A percentile compares a stretch with the other conserved stretches of the same genome.
Evolutionary conservation across 2,113 vertebrate genomes (phyloP).

Genomic region (Ochotona curzoniae): DNA sequence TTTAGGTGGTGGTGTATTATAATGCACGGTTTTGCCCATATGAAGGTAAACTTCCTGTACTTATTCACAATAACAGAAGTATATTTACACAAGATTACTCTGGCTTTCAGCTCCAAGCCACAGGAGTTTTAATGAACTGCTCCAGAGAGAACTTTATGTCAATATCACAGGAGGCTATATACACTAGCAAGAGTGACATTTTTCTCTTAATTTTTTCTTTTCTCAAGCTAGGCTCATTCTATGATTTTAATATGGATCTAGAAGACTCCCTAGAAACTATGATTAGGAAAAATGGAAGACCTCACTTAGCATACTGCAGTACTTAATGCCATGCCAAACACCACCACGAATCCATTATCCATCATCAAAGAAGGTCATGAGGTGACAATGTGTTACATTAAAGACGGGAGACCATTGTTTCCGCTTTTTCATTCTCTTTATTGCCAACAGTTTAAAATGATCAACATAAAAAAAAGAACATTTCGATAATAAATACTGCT

Average conservation of each 20-base stretch:
- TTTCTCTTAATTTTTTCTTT: not conserved
- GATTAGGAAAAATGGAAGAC: not conserved
- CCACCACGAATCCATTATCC: not conserved
- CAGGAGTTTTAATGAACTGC: not conserved
- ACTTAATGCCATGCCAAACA: not conserved
- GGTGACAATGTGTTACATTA: accelerated
- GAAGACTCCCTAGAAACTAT: not conserved
- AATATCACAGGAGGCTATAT: not conserved
- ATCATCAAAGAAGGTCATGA: not conserved
- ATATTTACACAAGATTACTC: not conserved
- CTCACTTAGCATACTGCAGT: not conserved
- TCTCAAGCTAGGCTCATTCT: not conserved
- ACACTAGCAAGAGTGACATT: not conserved
- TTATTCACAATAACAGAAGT: constrained; percentile 22
- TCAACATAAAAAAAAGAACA: constrained; percentile 86
- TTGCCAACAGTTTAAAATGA: constrained; percentile 87
- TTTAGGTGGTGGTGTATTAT: not conserved
- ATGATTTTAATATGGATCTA: not conserved
- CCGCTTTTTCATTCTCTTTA: constrained; percentile 85
- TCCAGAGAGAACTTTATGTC: not conserved
- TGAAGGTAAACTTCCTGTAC: constrained; percentile 57
- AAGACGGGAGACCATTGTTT: constrained; percentile 34
- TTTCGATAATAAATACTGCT: constrained; percentile 96
- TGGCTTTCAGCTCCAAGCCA: not conserved
- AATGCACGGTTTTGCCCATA: constrained; percentile 11